phyloP scores from a whole-genome alignment of 2,888 invertebrate species.

The Lasiommata megera region DNA sequence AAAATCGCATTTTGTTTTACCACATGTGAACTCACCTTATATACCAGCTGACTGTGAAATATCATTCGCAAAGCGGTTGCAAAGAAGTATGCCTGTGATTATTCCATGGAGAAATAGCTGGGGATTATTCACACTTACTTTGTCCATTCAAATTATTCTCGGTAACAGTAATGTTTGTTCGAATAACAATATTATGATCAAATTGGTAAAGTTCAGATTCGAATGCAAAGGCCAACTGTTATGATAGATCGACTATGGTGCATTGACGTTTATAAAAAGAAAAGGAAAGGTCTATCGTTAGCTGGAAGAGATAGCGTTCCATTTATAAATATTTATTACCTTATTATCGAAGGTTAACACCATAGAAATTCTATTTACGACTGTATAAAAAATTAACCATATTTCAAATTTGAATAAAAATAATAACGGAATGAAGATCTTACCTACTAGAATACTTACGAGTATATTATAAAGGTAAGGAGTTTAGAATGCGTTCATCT shows the following conservation, averaged over 20 bases:
- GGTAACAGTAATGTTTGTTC: background rate
- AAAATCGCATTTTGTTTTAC: background rate
- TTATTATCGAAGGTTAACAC: constrained; percentile 67
- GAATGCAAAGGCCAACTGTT: background rate
- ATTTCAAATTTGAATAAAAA: background rate
- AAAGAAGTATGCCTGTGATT: constrained; percentile 51
- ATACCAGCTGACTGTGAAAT: constrained; percentile 53
- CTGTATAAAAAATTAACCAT: constrained; percentile 7
- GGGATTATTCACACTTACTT: constrained; percentile 52
- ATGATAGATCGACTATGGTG: constrained; percentile 9
- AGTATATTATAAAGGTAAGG: too few species aligned
- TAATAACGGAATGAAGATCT: too few species aligned
- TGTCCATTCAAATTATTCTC: constrained; percentile 22
- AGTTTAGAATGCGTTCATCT: too few species aligned
- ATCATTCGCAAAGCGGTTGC: constrained; percentile 54
- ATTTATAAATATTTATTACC: constrained; percentile 78
- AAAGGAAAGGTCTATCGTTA: constrained; percentile 39
- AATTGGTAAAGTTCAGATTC: background rate
- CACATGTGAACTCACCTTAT: constrained; percentile 21
- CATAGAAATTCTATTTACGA: constrained; percentile 51
- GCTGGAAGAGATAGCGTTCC: constrained; percentile 55
- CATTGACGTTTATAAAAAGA: constrained; percentile 20
- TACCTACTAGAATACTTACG: too few species aligned
- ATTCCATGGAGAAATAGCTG: constrained; percentile 5
- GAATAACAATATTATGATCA: background rate